Percentiles rank a stretch among this genome's conserved stretches.
Evolutionary conservation across 2,113 vertebrate genomes (phyloP).

Genomic region (Rhizomys pruinosus): DNA sequence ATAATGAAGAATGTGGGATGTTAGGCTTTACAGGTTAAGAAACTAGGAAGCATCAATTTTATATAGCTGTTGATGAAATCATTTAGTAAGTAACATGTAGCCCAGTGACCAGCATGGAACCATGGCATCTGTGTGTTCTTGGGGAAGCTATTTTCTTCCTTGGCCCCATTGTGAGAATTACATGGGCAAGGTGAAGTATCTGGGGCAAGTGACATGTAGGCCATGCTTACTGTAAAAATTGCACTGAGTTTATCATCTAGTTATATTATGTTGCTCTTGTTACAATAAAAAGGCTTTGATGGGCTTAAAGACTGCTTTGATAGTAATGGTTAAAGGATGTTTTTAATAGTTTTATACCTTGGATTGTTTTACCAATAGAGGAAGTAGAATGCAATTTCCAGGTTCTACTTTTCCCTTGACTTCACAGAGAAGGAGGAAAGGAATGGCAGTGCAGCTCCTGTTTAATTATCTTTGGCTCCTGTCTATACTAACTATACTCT

Average conservation of each 20-base stretch:
- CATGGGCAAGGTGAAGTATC: not conserved
- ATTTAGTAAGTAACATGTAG: not conserved
- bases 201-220: not conserved
- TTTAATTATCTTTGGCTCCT: not conserved
- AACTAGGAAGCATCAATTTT: not conserved
- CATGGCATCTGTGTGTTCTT: not conserved
- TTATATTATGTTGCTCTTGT: not conserved
- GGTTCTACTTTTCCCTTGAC: not conserved
- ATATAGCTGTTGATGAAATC: not conserved
- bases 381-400: not conserved
- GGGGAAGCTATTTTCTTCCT: not conserved
- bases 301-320: not conserved
- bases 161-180: not conserved
- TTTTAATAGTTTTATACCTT: not conserved
- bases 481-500: not conserved
- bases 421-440: not conserved
- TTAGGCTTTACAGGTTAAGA: too few relatives aligned
- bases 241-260: not conserved
- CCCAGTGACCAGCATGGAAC: not conserved
- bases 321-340: not conserved
- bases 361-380: not conserved
- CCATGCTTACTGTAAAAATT: not conserved
- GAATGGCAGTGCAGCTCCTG: not conserved
- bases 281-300: not conserved
- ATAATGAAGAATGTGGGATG: not conserved